Conservation (phyloP, 2,797 vertebrate species). For the Sebastes trivittatus region DNA sequence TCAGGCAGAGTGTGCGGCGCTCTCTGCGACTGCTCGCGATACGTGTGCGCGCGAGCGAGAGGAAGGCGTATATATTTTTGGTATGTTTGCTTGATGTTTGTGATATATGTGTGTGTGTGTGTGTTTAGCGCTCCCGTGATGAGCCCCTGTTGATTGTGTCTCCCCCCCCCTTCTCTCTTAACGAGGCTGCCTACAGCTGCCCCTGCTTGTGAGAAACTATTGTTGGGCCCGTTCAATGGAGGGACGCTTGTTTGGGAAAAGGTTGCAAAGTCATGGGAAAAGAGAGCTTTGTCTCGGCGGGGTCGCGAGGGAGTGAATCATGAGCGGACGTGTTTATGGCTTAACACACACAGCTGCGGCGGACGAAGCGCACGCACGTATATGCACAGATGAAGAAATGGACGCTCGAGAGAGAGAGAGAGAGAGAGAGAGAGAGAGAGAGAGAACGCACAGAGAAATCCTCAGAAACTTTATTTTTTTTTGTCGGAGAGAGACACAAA, state of each 20-base stretch:
- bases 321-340: constrained; percentile 83
- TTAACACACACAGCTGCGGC: constrained; percentile 82
- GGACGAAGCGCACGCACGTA: constrained; percentile 31
- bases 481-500: constrained; percentile 36
- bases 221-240: constrained; percentile 82
- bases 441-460: constrained; percentile 62
- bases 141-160: constrained; percentile 71
- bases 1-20: constrained; percentile 29
- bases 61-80: constrained; percentile 10
- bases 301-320: constrained; percentile 80
- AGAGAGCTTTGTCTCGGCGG: constrained; percentile 80
- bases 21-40: constrained; percentile 12
- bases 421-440: too few relatives aligned
- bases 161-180: constrained; percentile 28
- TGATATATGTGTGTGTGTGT: constrained; percentile 6
- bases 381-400: constrained; percentile 40
- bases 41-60: neutral
- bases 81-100: constrained; percentile 19
- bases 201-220: constrained; percentile 87
- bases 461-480: constrained; percentile 50
- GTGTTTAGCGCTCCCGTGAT: constrained; percentile 18
- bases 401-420: neutral
- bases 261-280: constrained; percentile 93
- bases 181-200: constrained; percentile 77
- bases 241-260: constrained; percentile 88